These are phyloP conservation scores for Meloe dianella DNA, from an alignment of 2,888 invertebrate genomes.

Conservation along the genomic window DNA sequence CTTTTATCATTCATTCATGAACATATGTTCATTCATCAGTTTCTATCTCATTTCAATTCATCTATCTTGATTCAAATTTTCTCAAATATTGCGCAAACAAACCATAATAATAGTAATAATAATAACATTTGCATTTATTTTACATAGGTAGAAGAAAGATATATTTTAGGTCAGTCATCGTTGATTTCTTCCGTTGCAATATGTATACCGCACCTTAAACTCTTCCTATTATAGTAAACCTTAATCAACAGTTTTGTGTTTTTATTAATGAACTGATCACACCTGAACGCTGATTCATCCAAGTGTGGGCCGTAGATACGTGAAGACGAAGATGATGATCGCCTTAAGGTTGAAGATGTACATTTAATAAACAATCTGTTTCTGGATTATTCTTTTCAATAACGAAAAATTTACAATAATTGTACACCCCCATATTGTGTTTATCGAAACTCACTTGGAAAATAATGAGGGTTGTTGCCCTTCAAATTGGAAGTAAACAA, in stretches of 20 bases:
- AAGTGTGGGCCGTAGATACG: constrained; percentile 39
- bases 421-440: too few species aligned
- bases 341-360: constrained; percentile 25
- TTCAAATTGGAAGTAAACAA: too few species aligned
- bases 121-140: constrained; percentile 32
- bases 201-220: constrained; percentile 52
- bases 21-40: constrained; percentile 56
- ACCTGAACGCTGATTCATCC: constrained; percentile 56
- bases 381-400: neutral
- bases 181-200: constrained; percentile 47
- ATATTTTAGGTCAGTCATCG: constrained; percentile 49
- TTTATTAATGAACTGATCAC: constrained; percentile 60
- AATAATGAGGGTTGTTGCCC: too few species aligned
- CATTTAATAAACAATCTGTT: constrained; percentile 17
- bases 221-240: constrained; percentile 59
- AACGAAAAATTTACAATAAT: too few species aligned
- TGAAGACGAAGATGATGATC: constrained; percentile 20
- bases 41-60: constrained; percentile 23
- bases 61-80: constrained; percentile 14
- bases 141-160: constrained; percentile 20
- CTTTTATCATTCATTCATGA: constrained; percentile 56
- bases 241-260: constrained; percentile 58
- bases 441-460: too few species aligned
- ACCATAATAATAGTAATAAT: constrained; percentile 14
- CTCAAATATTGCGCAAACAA: constrained; percentile 23